Percentiles rank a stretch among this genome's conserved stretches.
Evolutionary conservation across 2,797 vertebrate species (phyloP).

Genomic region (Nannoperca obscura): DNA sequence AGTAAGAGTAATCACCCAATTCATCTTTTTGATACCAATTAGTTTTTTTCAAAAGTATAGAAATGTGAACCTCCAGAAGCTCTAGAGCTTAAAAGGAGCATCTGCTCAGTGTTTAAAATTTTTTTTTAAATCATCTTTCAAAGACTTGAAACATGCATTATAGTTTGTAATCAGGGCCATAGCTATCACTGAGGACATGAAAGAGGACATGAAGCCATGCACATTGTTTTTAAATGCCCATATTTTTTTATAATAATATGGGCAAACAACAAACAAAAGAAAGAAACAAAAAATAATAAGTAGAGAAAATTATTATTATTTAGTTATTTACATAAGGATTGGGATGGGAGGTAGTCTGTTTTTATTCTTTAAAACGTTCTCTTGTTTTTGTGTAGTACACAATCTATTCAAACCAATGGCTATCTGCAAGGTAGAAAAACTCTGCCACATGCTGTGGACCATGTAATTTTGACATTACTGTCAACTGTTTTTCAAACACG

Average conservation of each 20-base stretch:
- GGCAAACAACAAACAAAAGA: background rate
- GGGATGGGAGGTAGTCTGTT: too few relatives aligned
- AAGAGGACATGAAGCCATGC: background rate
- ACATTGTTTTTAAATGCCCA: background rate
- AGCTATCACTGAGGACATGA: background rate
- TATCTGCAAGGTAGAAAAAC: background rate
- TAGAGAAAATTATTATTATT: background rate
- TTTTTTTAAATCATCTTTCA: background rate
- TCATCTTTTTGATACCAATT: too few relatives aligned
- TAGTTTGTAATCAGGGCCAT: background rate
- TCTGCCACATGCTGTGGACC: background rate
- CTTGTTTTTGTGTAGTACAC: background rate
- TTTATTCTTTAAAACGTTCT: background rate
- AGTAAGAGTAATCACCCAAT: too few relatives aligned
- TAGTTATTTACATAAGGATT: background rate
- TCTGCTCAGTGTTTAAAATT: too few relatives aligned
- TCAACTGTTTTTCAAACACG: background rate
- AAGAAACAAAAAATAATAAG: background rate
- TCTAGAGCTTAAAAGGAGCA: background rate
- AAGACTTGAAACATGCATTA: background rate
- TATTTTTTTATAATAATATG: too few relatives aligned
- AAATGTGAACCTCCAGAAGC: background rate
- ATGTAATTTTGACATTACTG: background rate
- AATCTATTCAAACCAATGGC: background rate
- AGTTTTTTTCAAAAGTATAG: background rate